Evolutionary conservation across 2,888 invertebrate genomes (phyloP), one percentile per base, ranked within the genome.

Genomic region (Camponotus fellah): DNA sequence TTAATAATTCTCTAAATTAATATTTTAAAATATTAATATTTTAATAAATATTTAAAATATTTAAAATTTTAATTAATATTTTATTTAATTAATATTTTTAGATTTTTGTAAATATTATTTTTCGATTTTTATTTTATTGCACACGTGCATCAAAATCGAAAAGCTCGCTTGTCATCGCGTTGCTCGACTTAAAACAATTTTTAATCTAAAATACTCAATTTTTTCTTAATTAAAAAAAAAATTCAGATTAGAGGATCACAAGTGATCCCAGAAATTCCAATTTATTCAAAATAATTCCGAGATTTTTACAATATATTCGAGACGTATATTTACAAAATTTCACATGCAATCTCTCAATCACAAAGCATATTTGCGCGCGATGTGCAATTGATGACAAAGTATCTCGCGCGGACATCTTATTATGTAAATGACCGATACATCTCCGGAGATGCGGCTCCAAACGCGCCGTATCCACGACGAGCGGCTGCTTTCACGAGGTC

Each of bases 401-500:
- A 37, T 68, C 56, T 68, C n/a, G n/a, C 40, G 53, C 69, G 26
- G 43, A 77, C 43, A 40, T 69, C 77, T 69, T 69, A 77, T 69
- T 77, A 69, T 77, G 77, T 71, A 69, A 77, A 77, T 69, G 43
- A n/a, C 40, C 26, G 37, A 66, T 40, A 40, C 40, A 26, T 69
- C 69, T 77, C 40, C 9, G 14, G 46, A 37, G 69, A 77, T 32
- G 76, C 34, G 14, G 34, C 76, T 66, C 26, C 37, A 56, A 65
- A 77, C 17, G 5, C 68, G 46, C 40, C 56, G 56, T 68, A 58
- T 69, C 69, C 43, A 56, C 56, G 53, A 26, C 53, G 65, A 53
- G 53, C 53, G 53, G 8, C 56, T 77, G 77, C 77, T 77, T 77
- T 77, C 77, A 77, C 77, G 56, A 68, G 40, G 40, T 69, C 77